These are phyloP conservation scores for Smutsia temminckii DNA, from an alignment of 2,797 vertebrate species.

Conservation along the genomic window DNA sequence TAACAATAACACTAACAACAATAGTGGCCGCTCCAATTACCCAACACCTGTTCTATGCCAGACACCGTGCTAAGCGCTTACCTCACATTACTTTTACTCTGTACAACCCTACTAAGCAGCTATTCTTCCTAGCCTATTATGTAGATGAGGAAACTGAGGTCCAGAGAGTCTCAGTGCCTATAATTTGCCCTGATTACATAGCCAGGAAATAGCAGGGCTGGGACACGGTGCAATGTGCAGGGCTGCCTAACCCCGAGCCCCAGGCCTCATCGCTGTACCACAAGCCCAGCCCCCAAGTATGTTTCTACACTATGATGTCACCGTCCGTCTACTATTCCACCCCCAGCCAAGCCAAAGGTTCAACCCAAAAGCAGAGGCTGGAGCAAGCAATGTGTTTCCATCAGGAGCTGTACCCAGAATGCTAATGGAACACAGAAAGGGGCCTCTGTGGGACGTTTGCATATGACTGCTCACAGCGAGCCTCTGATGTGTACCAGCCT, in stretches of 20 bases:
- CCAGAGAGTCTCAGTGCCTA: neutral
- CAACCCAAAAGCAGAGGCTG: neutral
- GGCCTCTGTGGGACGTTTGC: neutral
- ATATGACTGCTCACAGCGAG: neutral
- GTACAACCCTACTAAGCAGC: neutral
- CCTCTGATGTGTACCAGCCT: neutral
- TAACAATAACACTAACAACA: neutral
- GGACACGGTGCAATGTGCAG: accelerated
- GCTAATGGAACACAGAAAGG: neutral
- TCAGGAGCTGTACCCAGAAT: neutral
- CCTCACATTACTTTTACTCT: neutral
- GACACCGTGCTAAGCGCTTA: neutral
- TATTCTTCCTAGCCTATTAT: neutral
- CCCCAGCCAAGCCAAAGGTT: neutral
- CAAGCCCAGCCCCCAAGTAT: neutral
- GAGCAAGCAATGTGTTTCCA: neutral
- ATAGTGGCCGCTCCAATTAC: neutral
- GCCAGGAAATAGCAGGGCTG: neutral
- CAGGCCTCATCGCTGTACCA: no score
- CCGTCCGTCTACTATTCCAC: neutral
- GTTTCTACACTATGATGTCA: neutral
- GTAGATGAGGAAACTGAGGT: neutral
- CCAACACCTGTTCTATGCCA: neutral
- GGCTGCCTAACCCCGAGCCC: neutral
- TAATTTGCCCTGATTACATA: neutral